Evolutionary conservation across 2,113 vertebrate genomes (phyloP), one percentile per base, ranked within the genome.

Genomic region (Platysteira castanea): DNA sequence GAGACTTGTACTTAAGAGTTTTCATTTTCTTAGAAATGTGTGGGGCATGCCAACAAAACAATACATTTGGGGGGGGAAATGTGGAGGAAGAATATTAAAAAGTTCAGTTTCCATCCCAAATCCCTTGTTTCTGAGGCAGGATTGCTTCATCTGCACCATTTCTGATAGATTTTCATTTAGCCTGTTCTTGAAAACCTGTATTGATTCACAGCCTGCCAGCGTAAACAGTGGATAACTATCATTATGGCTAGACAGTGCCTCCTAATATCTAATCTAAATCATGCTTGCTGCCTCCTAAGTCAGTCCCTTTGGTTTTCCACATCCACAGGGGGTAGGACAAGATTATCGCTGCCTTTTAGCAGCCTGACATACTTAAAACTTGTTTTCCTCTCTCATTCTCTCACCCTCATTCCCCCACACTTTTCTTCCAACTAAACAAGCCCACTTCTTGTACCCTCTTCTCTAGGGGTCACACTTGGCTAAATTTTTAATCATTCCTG

Each of bases 361-460:
- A 95, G 64, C 80, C 54, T 89, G 73, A 67, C 60, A 11, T 75
- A 71, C 82, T 79, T 95, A 52, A 91, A 91, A 76, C 41, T 60
- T 83, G 26, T 89, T 60, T 56, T 12, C 2, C 0, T 67, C 33
- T 63, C 76, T 89, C 10, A 4, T 84, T 84, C 77, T 81, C 56
- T 87, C 52, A 57, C 44, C 33, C 35, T 56, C 35, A 44, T 84
- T 89, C 56, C 33, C 76, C 21, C 44, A 53, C 30, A 35, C 46
- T 79, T 85, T 74, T 67, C 47, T 69, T 75, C 39, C 27, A 74
- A 2, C 28, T 82, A 33, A 94, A 64, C 18, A 75, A 84, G 28
- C 15, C 31, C 12, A 11, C 10, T 89, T 93, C 52, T 84, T 56
- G 35, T 75, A 78, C 16, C 9, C 12, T 84, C 31, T 87, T 91